phyloP scores from a whole-genome alignment of 1,140 invertebrate genomes.

The Meloidogyne hapla region DNA sequence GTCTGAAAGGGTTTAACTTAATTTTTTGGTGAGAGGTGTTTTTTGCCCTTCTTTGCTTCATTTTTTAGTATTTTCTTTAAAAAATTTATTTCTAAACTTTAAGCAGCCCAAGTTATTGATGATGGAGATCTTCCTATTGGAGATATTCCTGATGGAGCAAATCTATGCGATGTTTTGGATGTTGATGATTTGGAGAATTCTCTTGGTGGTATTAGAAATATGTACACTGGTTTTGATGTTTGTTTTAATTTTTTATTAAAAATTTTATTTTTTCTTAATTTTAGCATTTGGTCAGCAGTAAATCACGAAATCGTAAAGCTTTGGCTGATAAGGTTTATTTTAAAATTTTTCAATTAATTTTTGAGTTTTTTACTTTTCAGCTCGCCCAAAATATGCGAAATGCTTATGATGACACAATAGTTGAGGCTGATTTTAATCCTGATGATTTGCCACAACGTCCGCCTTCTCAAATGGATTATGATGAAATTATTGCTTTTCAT shows the following conservation, averaged over 20 bases:
- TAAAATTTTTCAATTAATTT: neutral
- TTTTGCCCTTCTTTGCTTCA: neutral
- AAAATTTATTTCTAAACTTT: neutral
- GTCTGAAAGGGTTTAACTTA: neutral
- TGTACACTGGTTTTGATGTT: conserved; percentile 28
- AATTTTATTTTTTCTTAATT: neutral
- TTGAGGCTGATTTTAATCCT: conserved; percentile 7
- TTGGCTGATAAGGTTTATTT: neutral
- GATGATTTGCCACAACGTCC: conserved; percentile 35
- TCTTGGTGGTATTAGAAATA: conserved; percentile 16
- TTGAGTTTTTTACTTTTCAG: neutral
- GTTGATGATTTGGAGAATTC: conserved; percentile 31
- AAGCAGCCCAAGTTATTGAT: neutral
- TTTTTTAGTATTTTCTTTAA: neutral
- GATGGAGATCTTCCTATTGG: conserved; percentile 11
- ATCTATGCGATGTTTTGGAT: conserved; percentile 20
- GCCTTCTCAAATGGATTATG: conserved; percentile 37
- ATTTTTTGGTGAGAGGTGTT: neutral
- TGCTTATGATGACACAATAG: conserved; percentile 30
- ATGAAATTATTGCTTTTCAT: conserved; percentile 42
- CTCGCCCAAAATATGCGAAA: conserved; percentile 15
- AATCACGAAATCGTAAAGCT: neutral
- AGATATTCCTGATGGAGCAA: conserved; percentile 8
- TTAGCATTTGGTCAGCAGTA: conserved; percentile 19
- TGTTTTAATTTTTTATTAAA: neutral